Evolutionary conservation across 1,140 invertebrate species (phyloP), one percentile per base, ranked within the genome.

Genomic region (Drosophila grimshawi): DNA sequence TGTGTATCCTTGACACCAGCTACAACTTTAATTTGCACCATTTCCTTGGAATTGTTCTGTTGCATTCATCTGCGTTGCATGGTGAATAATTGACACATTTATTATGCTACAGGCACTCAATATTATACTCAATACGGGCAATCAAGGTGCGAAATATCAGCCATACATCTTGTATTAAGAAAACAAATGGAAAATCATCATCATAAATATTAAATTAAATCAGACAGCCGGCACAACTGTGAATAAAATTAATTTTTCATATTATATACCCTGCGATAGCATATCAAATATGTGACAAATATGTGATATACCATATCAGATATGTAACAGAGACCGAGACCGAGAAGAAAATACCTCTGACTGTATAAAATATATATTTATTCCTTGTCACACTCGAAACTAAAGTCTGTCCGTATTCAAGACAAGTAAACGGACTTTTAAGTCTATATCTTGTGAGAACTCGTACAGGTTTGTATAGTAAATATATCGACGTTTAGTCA

Each of bases 111-210:
- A 10, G 32, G 39, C 52, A 35, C 11, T 27, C 64, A 73, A 73
- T 73, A 61, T 32, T 43, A 29, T 68, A 37, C 49, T 67, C 65
- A 74, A 69, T 74, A 57, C 19, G 71, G 41, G 56, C 69, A 74
- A 74, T 74, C 52, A 74, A 61, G 60, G 37, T 29, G 19, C 27
- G 37, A 10, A 48, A 41, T 39, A 30, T 39, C 39, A 43, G 3
- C 2, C 39, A 55, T 49, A 29, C 33, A 27, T 55, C 32, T 19
- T 52, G 30, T 7, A 10, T 5, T 5, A 35, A 52, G 30, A 52
- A 35, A 35, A 19, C 30, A 33, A 4, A 35, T 33, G 51, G 51
- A 19, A 32, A 3, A 6, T 10, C 10, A n/a, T 32, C 5, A 11
- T 32, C 49, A 32, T 52, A 1, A 6, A 57, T 5, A 41, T 56